Base-by-base conservation (phyloP, 2,113 vertebrate species). In the Lagopus muta region DNA sequence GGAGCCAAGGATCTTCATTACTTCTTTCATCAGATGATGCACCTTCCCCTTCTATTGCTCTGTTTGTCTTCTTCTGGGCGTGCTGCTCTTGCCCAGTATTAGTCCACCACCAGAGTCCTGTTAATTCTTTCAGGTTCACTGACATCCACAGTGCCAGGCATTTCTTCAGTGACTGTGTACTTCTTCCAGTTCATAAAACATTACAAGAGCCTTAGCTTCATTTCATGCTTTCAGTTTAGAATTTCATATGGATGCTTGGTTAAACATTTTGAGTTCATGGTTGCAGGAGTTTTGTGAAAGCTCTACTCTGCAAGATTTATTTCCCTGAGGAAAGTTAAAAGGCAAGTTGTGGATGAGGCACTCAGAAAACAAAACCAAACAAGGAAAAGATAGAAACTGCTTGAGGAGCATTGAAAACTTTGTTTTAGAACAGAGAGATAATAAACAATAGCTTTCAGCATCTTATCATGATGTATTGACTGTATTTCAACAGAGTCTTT, bases 301-400 rank as follows among this genome's bases (percentile, higher is more conserved):
- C 24, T 85, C 25, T 42, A 8, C 27, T 58, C 36, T 25, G 24
- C 20, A 48, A 77, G 47, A 78, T 89, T 81, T 88, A 75, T 92
- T 90, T 94, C 78, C 61, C 34, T 24, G 55, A 79, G 28, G 38
- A 82, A 86, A 89, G 22, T 85, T 89, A 58, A 78, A 91, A 82
- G 55, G 30, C 38, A 52, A 58, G 8, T 78, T 24, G 77, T 50
- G 57, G 73, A 54, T 15, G 61, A 93, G 30, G 40, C 72, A 66
- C 30, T 88, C n/a, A 72, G 50, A 93, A 94, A 80, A 30, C 75
- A 95, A 94, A 67, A 27, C 69, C 92, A 94, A 95, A 88, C 78
- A 91, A 91, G 62, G 62, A 66, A 92, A 92, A 74, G 62, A 79
- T 13, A 83, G 64, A 79, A 93, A 61, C 6, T 34, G 36, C 50